phyloP scores from a whole-genome alignment of 2,797 vertebrate species.

The Spheniscus humboldti region DNA sequence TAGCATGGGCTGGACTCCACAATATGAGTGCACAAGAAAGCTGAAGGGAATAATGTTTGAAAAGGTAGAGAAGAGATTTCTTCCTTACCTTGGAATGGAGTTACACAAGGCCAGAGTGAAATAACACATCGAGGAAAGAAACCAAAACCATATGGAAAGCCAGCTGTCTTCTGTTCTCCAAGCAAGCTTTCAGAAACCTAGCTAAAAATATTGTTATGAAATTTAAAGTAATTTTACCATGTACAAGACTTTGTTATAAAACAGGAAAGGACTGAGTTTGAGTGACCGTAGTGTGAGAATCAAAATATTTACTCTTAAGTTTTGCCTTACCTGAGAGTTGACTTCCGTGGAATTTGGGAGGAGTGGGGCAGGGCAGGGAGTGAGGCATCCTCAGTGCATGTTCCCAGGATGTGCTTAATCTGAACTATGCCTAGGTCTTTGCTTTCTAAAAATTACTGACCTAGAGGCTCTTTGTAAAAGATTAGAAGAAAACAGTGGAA shows the following conservation, averaged over 20 bases:
- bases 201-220: not conserved
- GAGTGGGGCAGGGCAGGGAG: not conserved
- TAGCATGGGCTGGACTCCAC: not conserved
- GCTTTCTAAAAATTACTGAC: not conserved
- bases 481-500: not conserved
- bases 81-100: not conserved
- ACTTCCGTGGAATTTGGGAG: not conserved
- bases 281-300: not conserved
- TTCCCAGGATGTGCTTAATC: not conserved
- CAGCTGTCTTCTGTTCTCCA: not conserved
- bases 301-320: not conserved
- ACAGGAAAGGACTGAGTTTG: not conserved
- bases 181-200: not conserved
- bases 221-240: not conserved
- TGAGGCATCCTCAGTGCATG: not conserved
- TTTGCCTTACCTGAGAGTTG: not conserved
- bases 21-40: not conserved
- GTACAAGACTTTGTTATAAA: not conserved
- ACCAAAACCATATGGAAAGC: not conserved
- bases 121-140: not conserved
- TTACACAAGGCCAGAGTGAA: not conserved
- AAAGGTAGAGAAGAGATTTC: not conserved
- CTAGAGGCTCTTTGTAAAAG: not conserved
- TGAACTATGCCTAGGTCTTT: not conserved
- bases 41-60: not conserved